Evolutionary conservation across 2,113 vertebrate genomes (phyloP), one percentile per base, ranked within the genome.

Genomic region (Engraulis encrasicolus): DNA sequence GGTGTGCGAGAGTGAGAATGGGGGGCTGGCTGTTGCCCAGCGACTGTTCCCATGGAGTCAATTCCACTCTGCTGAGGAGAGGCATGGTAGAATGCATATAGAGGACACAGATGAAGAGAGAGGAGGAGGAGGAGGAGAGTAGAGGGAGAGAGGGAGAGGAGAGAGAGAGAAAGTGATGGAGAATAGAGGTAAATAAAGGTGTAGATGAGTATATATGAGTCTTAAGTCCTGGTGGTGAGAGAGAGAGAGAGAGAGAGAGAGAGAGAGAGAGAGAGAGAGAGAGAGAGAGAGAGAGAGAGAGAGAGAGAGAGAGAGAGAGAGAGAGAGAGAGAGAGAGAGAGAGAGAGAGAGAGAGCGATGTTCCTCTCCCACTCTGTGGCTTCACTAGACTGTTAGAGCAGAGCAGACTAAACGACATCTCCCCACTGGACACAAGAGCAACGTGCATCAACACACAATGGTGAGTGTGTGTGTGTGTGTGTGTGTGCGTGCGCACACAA

Each of bases 41-140:
- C 45, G 83, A 84, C 84, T 66, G 87, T 84, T 83, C 85, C 85
- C 84, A 83, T 78, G 77, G 54, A 86, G 82, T 78, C 79, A 86
- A 79, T 83, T 91, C 85, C 86, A 87, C 74, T 80, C 87, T 86
- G 85, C 45, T 45, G 85, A 83, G 74, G n/a, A 77, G 79, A 81
- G 79, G 87, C 82, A 79, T 82, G 84, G 87, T 86, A 90, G 87
- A 86, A 78, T 82, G 89, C 81, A 87, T 89, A 88, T 88, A 86
- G 88, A 85, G 85, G 66, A 81, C 23, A 17, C 50, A 38, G n/a
- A 80, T 17, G 38, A 66, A 52, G 34, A 36, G 6, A 36, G 15
- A 58, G 27, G 38, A 45, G 34, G 77, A 78, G 17, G 38, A n/a
- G n/a, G n/a, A n/a, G n/a, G n/a, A n/a, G n/a, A n/a, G n/a, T n/a